phyloP scores from a whole-genome alignment of 2,888 invertebrate genomes.

The Chloroclystis v-ata region DNA sequence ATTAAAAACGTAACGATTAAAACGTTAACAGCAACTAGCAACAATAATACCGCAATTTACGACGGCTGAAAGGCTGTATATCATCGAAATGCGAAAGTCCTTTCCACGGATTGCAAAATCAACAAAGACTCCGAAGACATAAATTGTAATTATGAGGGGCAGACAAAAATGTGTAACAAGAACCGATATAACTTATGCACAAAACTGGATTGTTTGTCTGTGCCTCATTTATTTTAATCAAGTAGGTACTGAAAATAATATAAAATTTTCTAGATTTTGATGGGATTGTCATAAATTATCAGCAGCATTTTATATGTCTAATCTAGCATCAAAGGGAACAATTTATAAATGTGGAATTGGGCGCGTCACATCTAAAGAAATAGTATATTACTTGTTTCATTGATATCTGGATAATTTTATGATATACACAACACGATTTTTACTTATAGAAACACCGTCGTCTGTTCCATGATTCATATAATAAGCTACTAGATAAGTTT shows the following conservation, averaged over 20 bases:
- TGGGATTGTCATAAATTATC: too few relatives aligned
- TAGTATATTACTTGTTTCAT: too few relatives aligned
- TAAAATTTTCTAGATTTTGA: too few relatives aligned
- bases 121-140: slow-evolving; percentile 31
- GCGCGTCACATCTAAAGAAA: too few relatives aligned
- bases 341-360: too few relatives aligned
- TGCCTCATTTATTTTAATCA: not conserved
- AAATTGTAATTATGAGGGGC: slow-evolving; percentile 50
- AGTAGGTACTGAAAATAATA: not conserved
- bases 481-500: too few relatives aligned
- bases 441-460: too few relatives aligned
- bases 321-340: too few relatives aligned
- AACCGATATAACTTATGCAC: slow-evolving; percentile 12
- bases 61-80: slow-evolving; percentile 19
- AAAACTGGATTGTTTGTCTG: slow-evolving; percentile 5
- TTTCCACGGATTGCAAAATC: slow-evolving; percentile 21
- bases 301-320: not conserved
- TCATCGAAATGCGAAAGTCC: slow-evolving; percentile 21
- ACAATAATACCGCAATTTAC: slow-evolving; percentile 22
- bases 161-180: slow-evolving; percentile 23
- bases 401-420: too few relatives aligned
- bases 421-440: too few relatives aligned
- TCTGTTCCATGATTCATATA: too few relatives aligned
- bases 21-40: slow-evolving; percentile 17
- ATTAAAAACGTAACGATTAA: slow-evolving; percentile 19